Conservation (phyloP, 2,888 invertebrate species). For the Chaetogeoica ovagalla region DNA sequence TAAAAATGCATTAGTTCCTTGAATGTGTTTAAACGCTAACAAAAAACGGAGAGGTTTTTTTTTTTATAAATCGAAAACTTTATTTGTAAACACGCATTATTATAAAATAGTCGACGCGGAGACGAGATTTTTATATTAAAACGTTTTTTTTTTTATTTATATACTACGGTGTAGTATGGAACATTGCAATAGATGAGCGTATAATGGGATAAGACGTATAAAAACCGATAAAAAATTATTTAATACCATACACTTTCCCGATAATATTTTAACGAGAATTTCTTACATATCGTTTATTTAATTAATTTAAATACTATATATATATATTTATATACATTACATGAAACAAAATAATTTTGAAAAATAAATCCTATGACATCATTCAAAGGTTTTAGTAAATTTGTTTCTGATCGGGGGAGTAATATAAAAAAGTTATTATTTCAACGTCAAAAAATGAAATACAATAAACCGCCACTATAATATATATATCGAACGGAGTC, state of each 20-base stretch:
- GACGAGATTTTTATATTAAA: slow-evolving; percentile 20
- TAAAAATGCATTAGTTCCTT: slow-evolving; percentile 22
- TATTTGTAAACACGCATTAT: slow-evolving; percentile 16
- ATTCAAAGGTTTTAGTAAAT: no score
- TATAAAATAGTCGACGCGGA: background rate
- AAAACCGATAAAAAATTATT: background rate
- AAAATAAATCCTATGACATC: no score
- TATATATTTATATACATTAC: no score
- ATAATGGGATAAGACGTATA: background rate
- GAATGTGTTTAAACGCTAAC: background rate
- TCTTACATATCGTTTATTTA: no score
- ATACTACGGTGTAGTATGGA: background rate
- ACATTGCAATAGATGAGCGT: background rate
- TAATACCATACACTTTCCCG: background rate
- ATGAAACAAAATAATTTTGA: no score
- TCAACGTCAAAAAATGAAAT: no score
- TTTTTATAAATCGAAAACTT: background rate
- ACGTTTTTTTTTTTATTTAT: background rate
- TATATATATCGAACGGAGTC: no score
- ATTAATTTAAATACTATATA: no score
- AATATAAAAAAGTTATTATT: no score
- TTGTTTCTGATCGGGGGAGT: no score
- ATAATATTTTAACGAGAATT: no score
- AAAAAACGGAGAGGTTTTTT: background rate
- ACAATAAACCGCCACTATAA: no score